Percentiles rank a stretch among this genome's conserved stretches.
Conservation (phyloP, 2,113 vertebrate genomes). For the Callionymus lyra region DNA sequence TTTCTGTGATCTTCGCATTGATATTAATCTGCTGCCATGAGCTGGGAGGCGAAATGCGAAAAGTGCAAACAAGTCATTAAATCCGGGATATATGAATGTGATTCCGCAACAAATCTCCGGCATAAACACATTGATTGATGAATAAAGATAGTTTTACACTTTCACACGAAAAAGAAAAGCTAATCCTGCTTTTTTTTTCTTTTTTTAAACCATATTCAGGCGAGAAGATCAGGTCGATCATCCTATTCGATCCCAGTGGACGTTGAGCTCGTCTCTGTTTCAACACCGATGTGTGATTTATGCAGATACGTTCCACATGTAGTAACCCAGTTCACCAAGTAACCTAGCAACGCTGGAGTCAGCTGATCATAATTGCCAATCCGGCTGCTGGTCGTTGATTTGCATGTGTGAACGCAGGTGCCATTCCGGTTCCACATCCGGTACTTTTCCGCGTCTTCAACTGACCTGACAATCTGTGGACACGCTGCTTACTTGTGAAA, state of each 20-base stretch:
- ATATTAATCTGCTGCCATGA: conserved; percentile 19
- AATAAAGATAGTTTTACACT: no score
- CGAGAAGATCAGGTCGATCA: conserved; percentile 7
- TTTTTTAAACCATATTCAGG: no score
- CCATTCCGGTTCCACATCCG: background rate
- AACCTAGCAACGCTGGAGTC: conserved; percentile 62
- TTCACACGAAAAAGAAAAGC: conserved; percentile 18
- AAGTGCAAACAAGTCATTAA: no score
- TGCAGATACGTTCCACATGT: conserved; percentile 51
- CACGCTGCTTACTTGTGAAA: conserved; percentile 7
- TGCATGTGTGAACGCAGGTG: conserved; percentile 26
- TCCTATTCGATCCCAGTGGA: conserved; percentile 16
- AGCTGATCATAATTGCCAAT: conserved; percentile 31
- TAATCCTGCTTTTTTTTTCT: background rate
- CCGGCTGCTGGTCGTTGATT: conserved; percentile 17
- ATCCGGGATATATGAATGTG: no score
- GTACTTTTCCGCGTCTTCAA: conserved; percentile 8
- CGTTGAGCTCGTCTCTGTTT: conserved; percentile 5
- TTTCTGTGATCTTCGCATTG: conserved; percentile 5
- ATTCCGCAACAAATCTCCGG: conserved; percentile 28
- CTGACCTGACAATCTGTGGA: background rate
- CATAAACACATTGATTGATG: conserved; percentile 12
- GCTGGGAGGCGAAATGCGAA: no score
- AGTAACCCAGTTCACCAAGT: conserved; percentile 59
- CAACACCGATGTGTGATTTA: conserved; percentile 32